These are phyloP conservation scores for Gonioctena quinquepunctata DNA, from an alignment of 1,140 invertebrate genomes.

Conservation along the genomic window DNA sequence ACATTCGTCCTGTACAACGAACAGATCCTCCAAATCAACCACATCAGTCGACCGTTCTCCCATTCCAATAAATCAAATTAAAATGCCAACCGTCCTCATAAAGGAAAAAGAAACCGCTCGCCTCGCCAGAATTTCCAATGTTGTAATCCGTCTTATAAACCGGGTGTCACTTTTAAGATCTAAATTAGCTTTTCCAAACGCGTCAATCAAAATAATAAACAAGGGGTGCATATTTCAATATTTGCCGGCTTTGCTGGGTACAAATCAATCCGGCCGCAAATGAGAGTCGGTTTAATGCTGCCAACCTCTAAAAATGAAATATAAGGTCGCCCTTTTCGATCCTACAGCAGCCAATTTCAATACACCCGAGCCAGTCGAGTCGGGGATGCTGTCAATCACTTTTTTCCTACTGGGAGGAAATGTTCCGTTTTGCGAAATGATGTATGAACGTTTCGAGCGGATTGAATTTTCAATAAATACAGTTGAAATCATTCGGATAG, in stretches of 20 bases:
- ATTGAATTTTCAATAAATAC: no score
- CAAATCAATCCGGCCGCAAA: conserved; percentile 42
- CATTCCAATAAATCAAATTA: conserved; percentile 1
- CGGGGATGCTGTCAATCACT: background rate
- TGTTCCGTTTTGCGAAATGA: background rate
- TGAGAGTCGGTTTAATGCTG: conserved; percentile 29
- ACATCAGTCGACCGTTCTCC: background rate
- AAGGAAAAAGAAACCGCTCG: background rate
- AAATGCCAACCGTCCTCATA: background rate
- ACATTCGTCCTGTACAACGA: no score
- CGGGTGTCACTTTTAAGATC: conserved; percentile 20
- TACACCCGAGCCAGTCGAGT: background rate
- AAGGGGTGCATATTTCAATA: conserved; percentile 55
- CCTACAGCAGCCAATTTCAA: background rate
- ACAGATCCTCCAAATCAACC: no score
- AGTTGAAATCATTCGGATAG: no score
- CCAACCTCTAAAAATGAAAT: conserved; percentile 26
- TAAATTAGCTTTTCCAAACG: conserved; percentile 45
- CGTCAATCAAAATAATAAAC: conserved; percentile 53
- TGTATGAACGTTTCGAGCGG: no score
- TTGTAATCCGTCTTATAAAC: conserved; percentile 19
- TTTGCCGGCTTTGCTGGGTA: conserved; percentile 34
- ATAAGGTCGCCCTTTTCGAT: conserved; percentile 7
- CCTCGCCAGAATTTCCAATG: background rate
- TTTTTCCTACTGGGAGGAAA: background rate